Evolutionary conservation across 2,113 vertebrate species (phyloP).

Genomic region (Coreoperca whiteheadi): DNA sequence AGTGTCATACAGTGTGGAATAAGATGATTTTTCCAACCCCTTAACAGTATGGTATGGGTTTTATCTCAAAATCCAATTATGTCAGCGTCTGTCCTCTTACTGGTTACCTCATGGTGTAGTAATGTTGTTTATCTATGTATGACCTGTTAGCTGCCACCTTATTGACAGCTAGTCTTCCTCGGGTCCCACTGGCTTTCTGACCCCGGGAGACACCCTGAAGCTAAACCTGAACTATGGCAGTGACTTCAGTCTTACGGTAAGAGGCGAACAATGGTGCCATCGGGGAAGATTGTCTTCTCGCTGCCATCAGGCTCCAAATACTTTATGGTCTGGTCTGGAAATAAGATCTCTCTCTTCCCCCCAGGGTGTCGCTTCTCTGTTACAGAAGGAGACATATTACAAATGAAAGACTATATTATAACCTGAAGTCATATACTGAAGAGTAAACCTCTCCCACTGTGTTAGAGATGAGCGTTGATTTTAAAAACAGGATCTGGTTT

Average conservation of each 20-base stretch:
- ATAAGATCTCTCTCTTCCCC: conserved; percentile 83
- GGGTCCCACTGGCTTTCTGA: background rate
- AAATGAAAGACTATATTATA: background rate
- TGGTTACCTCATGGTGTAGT: background rate
- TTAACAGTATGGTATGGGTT: too few species aligned
- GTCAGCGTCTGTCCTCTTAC: conserved; percentile 15
- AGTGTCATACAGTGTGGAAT: background rate
- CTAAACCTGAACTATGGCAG: background rate
- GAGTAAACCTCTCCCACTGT: background rate
- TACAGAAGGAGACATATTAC: conserved; percentile 12
- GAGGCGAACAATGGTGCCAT: conserved; percentile 83
- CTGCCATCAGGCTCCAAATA: conserved; percentile 66
- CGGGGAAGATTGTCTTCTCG: conserved; percentile 84
- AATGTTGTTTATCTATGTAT: conserved; percentile 16
- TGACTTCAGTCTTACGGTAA: conserved; percentile 75
- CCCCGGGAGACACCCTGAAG: conserved; percentile 1
- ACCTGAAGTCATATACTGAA: background rate
- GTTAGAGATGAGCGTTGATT: too few species aligned
- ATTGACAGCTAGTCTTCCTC: conserved; percentile 10
- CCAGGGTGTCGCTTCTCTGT: conserved; percentile 84
- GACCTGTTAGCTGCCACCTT: background rate
- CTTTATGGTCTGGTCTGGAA: conserved; percentile 84
- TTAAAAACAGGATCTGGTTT: too few species aligned
- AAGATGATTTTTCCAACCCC: background rate
- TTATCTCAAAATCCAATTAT: background rate